Evolutionary conservation across 2,888 invertebrate genomes (phyloP).

Genomic region (Elysia crispata): DNA sequence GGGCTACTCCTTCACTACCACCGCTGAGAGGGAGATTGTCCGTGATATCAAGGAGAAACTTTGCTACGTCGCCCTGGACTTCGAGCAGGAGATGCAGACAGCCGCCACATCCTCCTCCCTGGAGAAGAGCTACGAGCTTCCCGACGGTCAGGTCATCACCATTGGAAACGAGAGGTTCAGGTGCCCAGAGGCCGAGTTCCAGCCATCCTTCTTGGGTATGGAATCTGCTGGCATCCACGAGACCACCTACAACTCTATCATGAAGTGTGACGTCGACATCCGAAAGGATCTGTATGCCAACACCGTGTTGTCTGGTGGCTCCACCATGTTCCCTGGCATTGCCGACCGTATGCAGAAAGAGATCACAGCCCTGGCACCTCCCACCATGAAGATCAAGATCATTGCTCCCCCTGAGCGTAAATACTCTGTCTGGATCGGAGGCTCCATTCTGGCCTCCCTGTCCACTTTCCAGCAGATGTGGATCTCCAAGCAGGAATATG

Average conservation of each 20-base stretch:
- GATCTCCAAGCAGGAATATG: conserved; percentile 83
- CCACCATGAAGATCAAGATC: conserved; percentile 82
- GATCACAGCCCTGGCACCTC: conserved; percentile 88
- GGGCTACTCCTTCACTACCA: conserved; percentile 74
- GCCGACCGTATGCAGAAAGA: conserved; percentile 99
- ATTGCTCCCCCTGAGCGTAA: conserved; percentile 68
- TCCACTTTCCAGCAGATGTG: conserved; percentile 83
- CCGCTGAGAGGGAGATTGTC: conserved; percentile 95
- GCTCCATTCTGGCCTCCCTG: conserved; percentile 72
- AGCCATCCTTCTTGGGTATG: conserved; percentile 74
- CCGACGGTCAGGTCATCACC: conserved; percentile 76
- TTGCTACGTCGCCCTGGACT: conserved; percentile 92
- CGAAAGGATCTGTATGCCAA: conserved; percentile 79
- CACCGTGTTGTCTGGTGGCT: conserved; percentile 92
- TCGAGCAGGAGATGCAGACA: conserved; percentile 90
- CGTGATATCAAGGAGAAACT: conserved; percentile 95
- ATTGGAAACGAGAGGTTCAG: conserved; percentile 74
- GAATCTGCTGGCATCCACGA: conserved; percentile 70
- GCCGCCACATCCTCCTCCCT: conserved; percentile 92
- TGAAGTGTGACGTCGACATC: conserved; percentile 74
- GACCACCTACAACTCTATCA: conserved; percentile 58
- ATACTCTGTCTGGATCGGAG: conserved; percentile 80
- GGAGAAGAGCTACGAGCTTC: conserved; percentile 88
- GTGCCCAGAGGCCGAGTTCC: conserved; percentile 66
- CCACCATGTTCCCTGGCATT: conserved; percentile 98